A percentile compares a stretch with the other conserved stretches of the same genome.
These are phyloP conservation scores for Cirrhinus mrigala DNA, from an alignment of 2,797 vertebrate genomes.

Conservation along the genomic window DNA sequence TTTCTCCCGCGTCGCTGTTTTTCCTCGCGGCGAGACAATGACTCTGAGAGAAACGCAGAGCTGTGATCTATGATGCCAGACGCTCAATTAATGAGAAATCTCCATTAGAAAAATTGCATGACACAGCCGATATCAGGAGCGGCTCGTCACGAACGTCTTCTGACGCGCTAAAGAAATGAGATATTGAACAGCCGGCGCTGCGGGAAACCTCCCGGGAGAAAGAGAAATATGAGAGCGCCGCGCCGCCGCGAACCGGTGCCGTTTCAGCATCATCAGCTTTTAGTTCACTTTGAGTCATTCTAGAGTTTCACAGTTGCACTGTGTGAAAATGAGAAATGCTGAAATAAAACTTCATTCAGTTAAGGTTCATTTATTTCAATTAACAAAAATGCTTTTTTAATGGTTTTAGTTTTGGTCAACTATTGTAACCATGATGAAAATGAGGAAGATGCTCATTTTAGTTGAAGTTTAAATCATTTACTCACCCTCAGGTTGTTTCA, in stretches of 20 bases:
- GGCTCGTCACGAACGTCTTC: conserved; percentile 71
- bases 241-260: background rate
- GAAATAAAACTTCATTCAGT: no score
- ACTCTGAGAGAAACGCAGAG: conserved; percentile 65
- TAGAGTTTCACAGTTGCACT: background rate
- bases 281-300: background rate
- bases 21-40: conserved; percentile 45
- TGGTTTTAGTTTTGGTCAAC: no score
- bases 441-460: no score
- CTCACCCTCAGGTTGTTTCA: no score
- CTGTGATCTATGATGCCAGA: conserved; percentile 69
- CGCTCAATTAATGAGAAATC: conserved; percentile 75
- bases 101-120: conserved; percentile 82
- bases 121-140: conserved; percentile 75
- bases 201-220: conserved; percentile 64
- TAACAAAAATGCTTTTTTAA: no score
- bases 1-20: conserved; percentile 29
- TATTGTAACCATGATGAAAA: no score
- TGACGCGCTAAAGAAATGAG: conserved; percentile 74
- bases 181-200: conserved; percentile 77
- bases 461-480: no score
- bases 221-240: conserved; percentile 22
- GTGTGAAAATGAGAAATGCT: background rate
- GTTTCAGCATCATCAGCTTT: background rate
- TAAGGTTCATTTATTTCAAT: no score